Base-by-base conservation (phyloP, 2,797 vertebrate genomes). In the Lagocephalus sceleratus region DNA sequence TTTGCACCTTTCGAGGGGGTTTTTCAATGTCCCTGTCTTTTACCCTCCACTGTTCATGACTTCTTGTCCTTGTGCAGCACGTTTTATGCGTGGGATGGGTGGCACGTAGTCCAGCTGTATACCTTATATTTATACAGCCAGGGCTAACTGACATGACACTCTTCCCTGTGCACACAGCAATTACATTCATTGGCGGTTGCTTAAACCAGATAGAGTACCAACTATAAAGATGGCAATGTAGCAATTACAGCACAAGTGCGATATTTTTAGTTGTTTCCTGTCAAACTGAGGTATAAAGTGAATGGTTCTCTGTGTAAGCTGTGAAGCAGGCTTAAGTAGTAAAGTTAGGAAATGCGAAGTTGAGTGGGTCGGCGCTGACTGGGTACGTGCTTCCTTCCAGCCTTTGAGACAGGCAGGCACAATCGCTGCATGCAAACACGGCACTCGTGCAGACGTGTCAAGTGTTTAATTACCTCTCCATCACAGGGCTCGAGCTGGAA, bases 191-290 rank as follows among this genome's bases (percentile, higher is more conserved):
- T 81, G 85, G 85, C 58, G 85, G 87, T 83, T 78, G 76, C 79
- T 83, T 83, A 77, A 75, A 84, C 87, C 82, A 88, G 84, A 88
- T 88, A 86, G 79, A 75, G 84, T 78, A 82, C 79, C 73, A 52
- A 86, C 86, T 89, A 85, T 88, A 89, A 89, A 88, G 85, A 87
- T 74, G 82, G 83, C 80, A 86, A 87, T 68, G 22, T 75, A 76
- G 87, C 75, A 90, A 90, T 90, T 89, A 90, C 87, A 70, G 83
- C 84, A 81, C 64, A 76, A 87, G 86, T 87, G 88, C 86, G 88
- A 87, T 90, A 90, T 90, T 90, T 91, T 90, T 89, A 88, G 89
- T 85, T 83, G 76, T 83, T 90, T 90, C 86, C 87, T 90, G 88
- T 87, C 76, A 80, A 79, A 85, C 79, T 22, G 78, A 78, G 69